Evolutionary conservation across 2,113 vertebrate species (phyloP).

Genomic region (Coreoperca whiteheadi): DNA sequence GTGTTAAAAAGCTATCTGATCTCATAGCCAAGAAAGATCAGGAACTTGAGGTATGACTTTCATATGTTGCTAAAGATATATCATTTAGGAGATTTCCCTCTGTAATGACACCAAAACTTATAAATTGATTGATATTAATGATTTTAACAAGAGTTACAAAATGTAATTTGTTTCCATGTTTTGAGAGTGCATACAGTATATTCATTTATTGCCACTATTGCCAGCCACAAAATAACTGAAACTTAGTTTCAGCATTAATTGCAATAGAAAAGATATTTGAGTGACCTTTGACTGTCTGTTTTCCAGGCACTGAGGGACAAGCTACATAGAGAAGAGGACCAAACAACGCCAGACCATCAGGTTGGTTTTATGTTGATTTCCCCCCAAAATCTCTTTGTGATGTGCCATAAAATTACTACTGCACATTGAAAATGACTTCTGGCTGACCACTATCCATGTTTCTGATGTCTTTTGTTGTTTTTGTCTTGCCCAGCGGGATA

Average conservation of each 20-base stretch:
- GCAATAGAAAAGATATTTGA: neutral
- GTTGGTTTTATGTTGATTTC: constrained; percentile 76
- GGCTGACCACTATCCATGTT: neutral
- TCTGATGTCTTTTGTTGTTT: neutral
- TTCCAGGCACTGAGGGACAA: constrained; percentile 78
- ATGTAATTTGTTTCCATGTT: neutral
- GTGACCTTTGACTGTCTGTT: constrained; percentile 37
- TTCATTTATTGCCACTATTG: neutral
- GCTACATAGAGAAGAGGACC: constrained; percentile 77
- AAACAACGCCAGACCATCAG: constrained; percentile 84
- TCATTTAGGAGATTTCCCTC: neutral
- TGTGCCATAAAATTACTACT: neutral
- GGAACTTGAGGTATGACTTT: constrained; percentile 85
- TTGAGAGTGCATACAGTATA: neutral
- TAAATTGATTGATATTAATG: too few relatives aligned
- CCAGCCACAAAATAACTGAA: neutral
- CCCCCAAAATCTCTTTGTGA: neutral
- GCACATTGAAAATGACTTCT: neutral
- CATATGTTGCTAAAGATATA: neutral
- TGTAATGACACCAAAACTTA: neutral
- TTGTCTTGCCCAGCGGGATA: neutral
- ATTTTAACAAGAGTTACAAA: constrained; percentile 3
- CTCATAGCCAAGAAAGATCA: constrained; percentile 83
- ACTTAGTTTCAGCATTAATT: neutral
- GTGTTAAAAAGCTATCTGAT: constrained; percentile 78